Conservation (phyloP, 2,888 invertebrate species). For the Eristalinus sepulchralis region DNA sequence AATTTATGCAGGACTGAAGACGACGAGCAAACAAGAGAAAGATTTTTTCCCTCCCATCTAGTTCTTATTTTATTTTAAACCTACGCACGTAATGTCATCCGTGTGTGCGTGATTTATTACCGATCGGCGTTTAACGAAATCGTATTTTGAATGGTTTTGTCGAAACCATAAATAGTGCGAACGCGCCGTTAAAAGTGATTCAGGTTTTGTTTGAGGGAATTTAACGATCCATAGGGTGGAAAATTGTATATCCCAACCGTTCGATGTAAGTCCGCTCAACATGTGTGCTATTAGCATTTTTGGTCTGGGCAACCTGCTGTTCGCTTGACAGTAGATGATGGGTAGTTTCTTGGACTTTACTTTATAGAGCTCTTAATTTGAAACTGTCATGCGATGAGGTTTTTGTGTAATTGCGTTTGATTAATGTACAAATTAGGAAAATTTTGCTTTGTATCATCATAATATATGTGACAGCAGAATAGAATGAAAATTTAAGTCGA, state of each 20-base stretch:
- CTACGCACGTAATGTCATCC: constrained; percentile 64
- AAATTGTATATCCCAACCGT: constrained; percentile 32
- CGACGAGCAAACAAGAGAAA: constrained; percentile 28
- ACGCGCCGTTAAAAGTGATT: constrained; percentile 54
- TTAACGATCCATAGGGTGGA: constrained; percentile 38
- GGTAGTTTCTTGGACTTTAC: constrained; percentile 45
- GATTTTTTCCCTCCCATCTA: background rate
- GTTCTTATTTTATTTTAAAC: constrained; percentile 16
- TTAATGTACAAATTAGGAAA: constrained; percentile 62
- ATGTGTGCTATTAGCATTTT: constrained; percentile 65
- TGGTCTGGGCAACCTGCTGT: constrained; percentile 62
- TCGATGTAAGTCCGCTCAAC: constrained; percentile 27
- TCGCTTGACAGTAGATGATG: constrained; percentile 53
- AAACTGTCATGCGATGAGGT: constrained; percentile 46
- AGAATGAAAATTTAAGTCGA: background rate
- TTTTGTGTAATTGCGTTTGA: constrained; percentile 66
- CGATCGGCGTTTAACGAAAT: constrained; percentile 63
- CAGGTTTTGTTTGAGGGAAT: constrained; percentile 49
- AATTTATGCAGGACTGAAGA: constrained; percentile 64
- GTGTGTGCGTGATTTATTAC: constrained; percentile 62
- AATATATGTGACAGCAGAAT: constrained; percentile 10
- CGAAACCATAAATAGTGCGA: constrained; percentile 66
- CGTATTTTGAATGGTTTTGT: constrained; percentile 67
- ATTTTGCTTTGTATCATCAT: constrained; percentile 30
- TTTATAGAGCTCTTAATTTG: constrained; percentile 67